phyloP scores from a whole-genome alignment of 2,888 invertebrate species.

The Phortica magna region DNA sequence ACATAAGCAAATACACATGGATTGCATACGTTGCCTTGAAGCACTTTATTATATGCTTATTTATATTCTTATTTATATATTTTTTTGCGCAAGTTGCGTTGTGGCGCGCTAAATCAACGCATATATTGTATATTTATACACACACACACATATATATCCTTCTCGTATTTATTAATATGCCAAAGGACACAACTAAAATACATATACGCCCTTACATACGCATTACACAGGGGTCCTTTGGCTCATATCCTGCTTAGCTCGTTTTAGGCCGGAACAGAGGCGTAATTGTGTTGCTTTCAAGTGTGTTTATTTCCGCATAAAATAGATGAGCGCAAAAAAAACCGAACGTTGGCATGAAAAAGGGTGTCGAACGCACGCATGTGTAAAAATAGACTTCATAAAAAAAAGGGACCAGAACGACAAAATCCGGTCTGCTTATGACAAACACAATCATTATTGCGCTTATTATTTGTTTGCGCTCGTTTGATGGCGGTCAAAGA shows the following conservation, averaged over 20 bases:
- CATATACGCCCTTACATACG: conserved; percentile 29
- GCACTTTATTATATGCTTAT: conserved; percentile 71
- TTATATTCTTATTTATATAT: conserved; percentile 47
- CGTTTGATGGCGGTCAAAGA: background rate
- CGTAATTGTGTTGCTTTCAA: conserved; percentile 69
- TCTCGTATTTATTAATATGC: conserved; percentile 22
- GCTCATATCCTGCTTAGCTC: conserved; percentile 9
- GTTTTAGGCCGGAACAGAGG: conserved; percentile 57
- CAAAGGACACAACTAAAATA: conserved; percentile 15
- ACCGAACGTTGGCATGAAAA: no score
- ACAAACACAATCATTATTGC: conserved; percentile 66
- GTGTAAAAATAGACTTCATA: background rate
- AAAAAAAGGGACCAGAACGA: conserved; percentile 10
- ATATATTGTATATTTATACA: background rate
- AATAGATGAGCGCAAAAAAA: conserved; percentile 54
- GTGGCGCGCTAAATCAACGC: conserved; percentile 10
- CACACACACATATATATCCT: no score
- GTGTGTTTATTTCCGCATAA: conserved; percentile 64
- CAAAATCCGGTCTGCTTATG: conserved; percentile 49
- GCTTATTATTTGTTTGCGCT: conserved; percentile 58
- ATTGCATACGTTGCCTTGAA: conserved; percentile 50
- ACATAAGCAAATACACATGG: conserved; percentile 40
- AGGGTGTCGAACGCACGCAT: background rate
- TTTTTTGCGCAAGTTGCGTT: background rate
- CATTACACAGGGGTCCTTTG: conserved; percentile 26